A percentile compares a stretch with the other conserved stretches of the same genome.
Evolutionary conservation across 2,888 invertebrate genomes (phyloP).

Genomic region (Philereme vetulata): DNA sequence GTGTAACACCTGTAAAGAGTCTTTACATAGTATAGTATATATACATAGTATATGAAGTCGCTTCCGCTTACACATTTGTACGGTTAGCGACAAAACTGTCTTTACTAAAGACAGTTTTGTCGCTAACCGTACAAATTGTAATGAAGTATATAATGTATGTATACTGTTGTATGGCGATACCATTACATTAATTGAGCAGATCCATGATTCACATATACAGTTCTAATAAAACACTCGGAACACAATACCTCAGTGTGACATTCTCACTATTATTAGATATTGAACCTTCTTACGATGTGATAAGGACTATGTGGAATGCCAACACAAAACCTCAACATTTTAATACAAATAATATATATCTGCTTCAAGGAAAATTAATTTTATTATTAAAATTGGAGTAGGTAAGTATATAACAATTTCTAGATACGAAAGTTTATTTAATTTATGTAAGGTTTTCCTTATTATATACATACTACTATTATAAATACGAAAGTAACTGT

Average conservation of each 20-base stretch:
- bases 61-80: too few relatives aligned
- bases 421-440: not conserved
- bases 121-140: too few relatives aligned
- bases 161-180: not conserved
- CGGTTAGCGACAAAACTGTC: too few relatives aligned
- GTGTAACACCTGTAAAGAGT: too few relatives aligned
- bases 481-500: too few relatives aligned
- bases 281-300: constrained; percentile 36
- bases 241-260: constrained; percentile 55
- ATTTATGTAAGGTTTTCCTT: too few relatives aligned
- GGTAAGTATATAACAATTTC: not conserved
- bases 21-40: too few relatives aligned
- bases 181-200: constrained; percentile 22
- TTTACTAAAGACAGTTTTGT: too few relatives aligned
- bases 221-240: constrained; percentile 48
- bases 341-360: too few relatives aligned
- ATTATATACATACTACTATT: too few relatives aligned
- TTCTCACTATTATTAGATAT: constrained; percentile 28
- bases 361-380: too few relatives aligned
- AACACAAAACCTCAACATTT: constrained; percentile 62
- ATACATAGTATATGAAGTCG: too few relatives aligned
- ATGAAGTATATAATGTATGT: not conserved
- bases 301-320: constrained; percentile 36
- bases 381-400: constrained; percentile 2
- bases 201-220: constrained; percentile 38